Evolutionary conservation across 2,113 vertebrate species (phyloP).

Genomic region (pig (Sus scrofa)): T2T-Sscrofa CM000812.6:276191001-276191500

Average conservation of each 20-base stretch:
- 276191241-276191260: not conserved
- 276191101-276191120: no score
- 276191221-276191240: not conserved
- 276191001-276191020: no score
- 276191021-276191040: no score
- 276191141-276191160: not conserved
- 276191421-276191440: not conserved
- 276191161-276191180: not conserved
- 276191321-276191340: not conserved
- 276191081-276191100: no score
- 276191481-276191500: not conserved
- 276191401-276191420: not conserved
- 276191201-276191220: not conserved
- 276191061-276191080: no score
- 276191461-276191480: not conserved
- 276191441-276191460: not conserved
- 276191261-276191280: not conserved
- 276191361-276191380: constrained; percentile 22
- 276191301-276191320: not conserved
- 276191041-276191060: no score
- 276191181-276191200: not conserved
- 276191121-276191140: no score
- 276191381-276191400: not conserved
- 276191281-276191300: not conserved
- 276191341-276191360: not conserved